Percentiles rank a stretch among this genome's conserved stretches.
These are phyloP conservation scores for Calypte anna DNA, from an alignment of 2,113 vertebrate species.

Conservation along the genomic window DNA sequence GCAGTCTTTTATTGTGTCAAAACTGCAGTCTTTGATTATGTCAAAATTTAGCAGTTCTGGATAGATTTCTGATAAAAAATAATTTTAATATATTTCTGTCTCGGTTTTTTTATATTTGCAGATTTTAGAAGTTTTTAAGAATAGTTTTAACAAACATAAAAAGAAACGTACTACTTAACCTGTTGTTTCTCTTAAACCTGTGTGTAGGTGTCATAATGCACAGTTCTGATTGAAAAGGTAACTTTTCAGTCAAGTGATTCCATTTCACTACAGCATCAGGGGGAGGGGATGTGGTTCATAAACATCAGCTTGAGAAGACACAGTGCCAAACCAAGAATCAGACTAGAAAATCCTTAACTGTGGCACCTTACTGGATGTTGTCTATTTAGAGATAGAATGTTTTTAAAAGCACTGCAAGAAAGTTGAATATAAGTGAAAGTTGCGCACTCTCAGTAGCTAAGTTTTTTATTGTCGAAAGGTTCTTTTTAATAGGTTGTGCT, in stretches of 20 bases:
- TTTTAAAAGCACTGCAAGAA: neutral
- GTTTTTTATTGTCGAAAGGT: neutral
- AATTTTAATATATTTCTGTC: neutral
- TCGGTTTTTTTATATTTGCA: neutral
- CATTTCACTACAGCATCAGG: neutral
- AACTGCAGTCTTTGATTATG: neutral
- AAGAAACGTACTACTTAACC: neutral
- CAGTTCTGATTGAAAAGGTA: neutral
- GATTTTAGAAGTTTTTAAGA: neutral
- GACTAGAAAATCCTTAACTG: neutral
- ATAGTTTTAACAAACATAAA: neutral
- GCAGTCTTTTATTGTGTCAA: neutral
- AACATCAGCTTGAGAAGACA: neutral
- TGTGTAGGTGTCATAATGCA: neutral
- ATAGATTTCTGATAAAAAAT: neutral
- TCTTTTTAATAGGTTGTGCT: neutral
- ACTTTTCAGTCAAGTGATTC: neutral
- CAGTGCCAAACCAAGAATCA: neutral
- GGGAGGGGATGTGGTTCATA: neutral
- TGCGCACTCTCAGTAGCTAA: neutral
- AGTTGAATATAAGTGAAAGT: neutral
- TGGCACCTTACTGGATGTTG: neutral
- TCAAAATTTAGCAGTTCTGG: neutral
- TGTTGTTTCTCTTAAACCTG: neutral
- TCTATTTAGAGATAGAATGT: neutral